Base-by-base conservation (phyloP, 37 sponge, comb jelly and placozoan species). In the Crambe crambe region DNA sequence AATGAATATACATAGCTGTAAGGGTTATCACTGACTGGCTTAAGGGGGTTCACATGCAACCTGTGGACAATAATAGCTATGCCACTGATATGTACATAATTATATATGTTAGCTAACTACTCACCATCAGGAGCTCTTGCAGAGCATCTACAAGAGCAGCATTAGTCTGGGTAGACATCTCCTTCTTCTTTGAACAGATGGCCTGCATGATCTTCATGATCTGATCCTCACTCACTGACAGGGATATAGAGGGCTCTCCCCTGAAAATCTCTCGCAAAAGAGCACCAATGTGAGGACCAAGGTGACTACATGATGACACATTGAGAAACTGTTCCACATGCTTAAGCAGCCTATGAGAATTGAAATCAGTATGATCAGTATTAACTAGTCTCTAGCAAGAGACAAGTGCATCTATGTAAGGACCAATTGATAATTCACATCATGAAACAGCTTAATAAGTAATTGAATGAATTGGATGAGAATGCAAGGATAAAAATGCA, bases 221-320 rank as follows among this genome's bases (percentile, higher is more conserved):
- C 35, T 78, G 66, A 0, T 65, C 79, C 54, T 78, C 79, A 10
- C 22, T 40, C 68, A 78, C 79, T 29, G 40, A 30, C 31, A 78
- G 68, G 15, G 54, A 43, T 8, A 78, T 25, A 66, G 63, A 64
- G 17, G 51, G 67, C 31, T 47, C 79, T 29, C 79, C 79, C 22
- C 66, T 78, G 68, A 66, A 78, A 30, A 78, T 43, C 54, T 78
- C 68, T 8, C 63, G 26, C 12, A 62, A 18, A 27, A 62, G 63
- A 62, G 25, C 25, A 8, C 63, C 63, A 62, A 62, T 27, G 26
- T 23, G 25, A 62, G 12, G 31, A 30, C 63, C 63, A 30, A 62
- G 6, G 25, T 30, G 6, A 23, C 63, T 62, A 62, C 30, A 62
- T 62, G 63, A 62, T 62, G 63, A 47, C 10, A 66, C 41, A 20